These are phyloP conservation scores for Pseudolaguvia tuberculata DNA, from an alignment of 2,113 vertebrate genomes.

Conservation along the genomic window DNA sequence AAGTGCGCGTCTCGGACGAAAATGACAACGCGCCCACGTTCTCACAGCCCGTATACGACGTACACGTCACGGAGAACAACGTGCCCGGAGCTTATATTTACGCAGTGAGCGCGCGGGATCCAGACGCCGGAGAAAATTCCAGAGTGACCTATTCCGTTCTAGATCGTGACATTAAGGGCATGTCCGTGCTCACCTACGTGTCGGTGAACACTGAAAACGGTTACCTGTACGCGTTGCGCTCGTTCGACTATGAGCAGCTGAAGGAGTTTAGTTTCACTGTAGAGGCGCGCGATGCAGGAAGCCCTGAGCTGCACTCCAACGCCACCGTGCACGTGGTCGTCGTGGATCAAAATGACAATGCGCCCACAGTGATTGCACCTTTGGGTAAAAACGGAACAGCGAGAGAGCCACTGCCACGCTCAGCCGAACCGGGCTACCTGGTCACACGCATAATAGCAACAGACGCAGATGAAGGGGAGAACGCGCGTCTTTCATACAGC, in stretches of 20 bases:
- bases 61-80: constrained; percentile 95
- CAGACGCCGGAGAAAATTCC: constrained; percentile 86
- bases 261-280: constrained; percentile 94
- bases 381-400: constrained; percentile 87
- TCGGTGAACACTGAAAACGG: constrained; percentile 97
- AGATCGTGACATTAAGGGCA: constrained; percentile 92
- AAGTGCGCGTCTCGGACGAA: constrained; percentile 89
- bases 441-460: constrained; percentile 87
- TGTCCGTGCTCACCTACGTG: constrained; percentile 97
- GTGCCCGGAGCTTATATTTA: constrained; percentile 95
- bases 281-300: constrained; percentile 80
- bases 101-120: constrained; percentile 88
- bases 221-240: constrained; percentile 89
- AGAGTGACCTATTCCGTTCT: constrained; percentile 87
- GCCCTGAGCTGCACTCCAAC: constrained; percentile 78
- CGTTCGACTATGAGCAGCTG: constrained; percentile 94
- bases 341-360: constrained; percentile 94
- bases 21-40: constrained; percentile 95
- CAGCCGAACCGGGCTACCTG: constrained; percentile 89
- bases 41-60: constrained; percentile 85
- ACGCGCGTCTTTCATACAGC: constrained; percentile 90
- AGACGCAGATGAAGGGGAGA: constrained; percentile 93
- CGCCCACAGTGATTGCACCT: constrained; percentile 83
- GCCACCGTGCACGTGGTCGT: constrained; percentile 87
- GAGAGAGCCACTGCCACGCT: constrained; percentile 82